phyloP scores from a whole-genome alignment of 2,113 vertebrate species.

The Alethe castanea region DNA sequence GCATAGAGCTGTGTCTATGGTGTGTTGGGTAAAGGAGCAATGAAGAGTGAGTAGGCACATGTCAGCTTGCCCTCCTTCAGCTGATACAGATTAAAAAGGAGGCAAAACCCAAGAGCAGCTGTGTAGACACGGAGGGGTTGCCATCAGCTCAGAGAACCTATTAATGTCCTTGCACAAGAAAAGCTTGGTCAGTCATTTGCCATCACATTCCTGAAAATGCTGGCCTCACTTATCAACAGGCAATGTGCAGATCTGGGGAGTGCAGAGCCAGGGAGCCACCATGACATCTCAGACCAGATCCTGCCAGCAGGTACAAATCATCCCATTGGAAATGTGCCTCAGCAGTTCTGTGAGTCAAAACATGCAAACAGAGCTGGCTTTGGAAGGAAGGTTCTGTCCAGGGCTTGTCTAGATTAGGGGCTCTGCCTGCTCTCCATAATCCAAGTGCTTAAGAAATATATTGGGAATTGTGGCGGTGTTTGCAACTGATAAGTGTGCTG shows the following conservation, averaged over 20 bases:
- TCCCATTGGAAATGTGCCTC: fast-evolving
- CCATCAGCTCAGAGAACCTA: not conserved
- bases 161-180: not conserved
- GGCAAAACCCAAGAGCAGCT: not conserved
- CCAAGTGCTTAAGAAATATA: fast-evolving
- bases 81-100: not conserved
- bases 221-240: fast-evolving
- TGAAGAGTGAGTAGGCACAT: not conserved
- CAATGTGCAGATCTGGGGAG: fast-evolving
- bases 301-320: not conserved
- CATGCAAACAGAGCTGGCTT: not conserved
- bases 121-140: not conserved
- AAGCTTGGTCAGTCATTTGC: not conserved
- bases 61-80: not conserved
- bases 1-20: not conserved
- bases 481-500: not conserved
- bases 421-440: not conserved
- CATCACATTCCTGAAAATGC: not conserved
- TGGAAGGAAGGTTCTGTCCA: not conserved
- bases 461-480: fast-evolving
- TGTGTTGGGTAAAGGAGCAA: not conserved
- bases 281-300: fast-evolving
- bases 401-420: not conserved
- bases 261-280: not conserved
- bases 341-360: not conserved